Evolutionary conservation across 2,888 invertebrate species (phyloP).

Genomic region (Coelopa pilipes): DNA sequence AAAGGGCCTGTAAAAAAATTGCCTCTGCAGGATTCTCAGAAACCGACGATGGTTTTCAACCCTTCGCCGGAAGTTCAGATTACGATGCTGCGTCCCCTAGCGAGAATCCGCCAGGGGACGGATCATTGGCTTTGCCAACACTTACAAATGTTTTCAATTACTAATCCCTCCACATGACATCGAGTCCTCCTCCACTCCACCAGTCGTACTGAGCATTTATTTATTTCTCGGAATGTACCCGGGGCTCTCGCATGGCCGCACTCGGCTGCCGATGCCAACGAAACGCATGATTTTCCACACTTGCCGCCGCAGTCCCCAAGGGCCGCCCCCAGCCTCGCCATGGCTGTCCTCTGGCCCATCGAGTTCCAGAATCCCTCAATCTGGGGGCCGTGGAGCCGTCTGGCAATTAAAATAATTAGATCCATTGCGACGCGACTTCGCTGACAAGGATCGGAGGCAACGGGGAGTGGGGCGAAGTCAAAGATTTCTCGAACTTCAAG

Average conservation of each 20-base stretch:
- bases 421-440: background rate
- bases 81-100: no score
- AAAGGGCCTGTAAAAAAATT: no score
- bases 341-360: no score
- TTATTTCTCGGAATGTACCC: no score
- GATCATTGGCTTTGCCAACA: background rate
- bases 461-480: background rate
- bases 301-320: background rate
- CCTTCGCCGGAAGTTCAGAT: no score
- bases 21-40: no score
- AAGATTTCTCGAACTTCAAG: background rate
- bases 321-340: background rate
- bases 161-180: background rate
- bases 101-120: no score
- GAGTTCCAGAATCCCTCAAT: background rate
- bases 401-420: conserved; percentile 22
- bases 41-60: no score
- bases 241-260: conserved; percentile 2
- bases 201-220: no score
- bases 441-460: background rate
- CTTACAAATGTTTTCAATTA: conserved; percentile 10
- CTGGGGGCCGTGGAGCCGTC: background rate
- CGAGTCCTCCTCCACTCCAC: no score
- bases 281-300: conserved; percentile 29
- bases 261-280: conserved; percentile 26